Conservation (phyloP, 2,888 invertebrate genomes). For the Melikaiella ostensackeni region DNA sequence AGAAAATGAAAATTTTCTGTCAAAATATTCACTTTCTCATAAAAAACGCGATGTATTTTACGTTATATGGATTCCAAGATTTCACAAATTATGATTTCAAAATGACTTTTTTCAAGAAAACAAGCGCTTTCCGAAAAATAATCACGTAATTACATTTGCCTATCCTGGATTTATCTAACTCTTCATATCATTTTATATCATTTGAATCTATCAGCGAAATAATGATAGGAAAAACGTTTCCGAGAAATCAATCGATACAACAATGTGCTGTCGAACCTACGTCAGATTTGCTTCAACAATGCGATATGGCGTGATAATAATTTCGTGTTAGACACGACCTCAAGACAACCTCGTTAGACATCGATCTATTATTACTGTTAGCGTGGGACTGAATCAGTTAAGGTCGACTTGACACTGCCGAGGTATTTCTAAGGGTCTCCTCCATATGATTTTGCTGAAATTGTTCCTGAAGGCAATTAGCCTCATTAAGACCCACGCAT, state of each 20-base stretch:
- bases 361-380: slow-evolving; percentile 51
- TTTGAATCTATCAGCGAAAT: slow-evolving; percentile 25
- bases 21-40: too few species aligned
- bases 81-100: neutral
- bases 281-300: slow-evolving; percentile 45
- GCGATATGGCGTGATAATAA: slow-evolving; percentile 51
- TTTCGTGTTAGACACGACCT: slow-evolving; percentile 52
- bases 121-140: neutral
- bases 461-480: neutral
- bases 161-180: neutral
- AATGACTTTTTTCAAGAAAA: neutral
- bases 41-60: too few species aligned
- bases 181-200: slow-evolving; percentile 9
- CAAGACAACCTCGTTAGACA: slow-evolving; percentile 52
- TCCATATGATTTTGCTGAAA: neutral
- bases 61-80: too few species aligned
- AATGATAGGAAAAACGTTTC: slow-evolving; percentile 24
- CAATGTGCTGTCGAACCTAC: slow-evolving; percentile 25
- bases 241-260: slow-evolving; percentile 20
- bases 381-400: slow-evolving; percentile 43
- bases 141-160: neutral
- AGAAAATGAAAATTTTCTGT: too few species aligned
- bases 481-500: neutral
- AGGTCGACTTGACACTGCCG: slow-evolving; percentile 33
- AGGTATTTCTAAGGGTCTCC: slow-evolving; percentile 17